These are phyloP conservation scores for Ophioninae sp. DNA, from an alignment of 2,888 invertebrate species.

Conservation along the genomic window DNA sequence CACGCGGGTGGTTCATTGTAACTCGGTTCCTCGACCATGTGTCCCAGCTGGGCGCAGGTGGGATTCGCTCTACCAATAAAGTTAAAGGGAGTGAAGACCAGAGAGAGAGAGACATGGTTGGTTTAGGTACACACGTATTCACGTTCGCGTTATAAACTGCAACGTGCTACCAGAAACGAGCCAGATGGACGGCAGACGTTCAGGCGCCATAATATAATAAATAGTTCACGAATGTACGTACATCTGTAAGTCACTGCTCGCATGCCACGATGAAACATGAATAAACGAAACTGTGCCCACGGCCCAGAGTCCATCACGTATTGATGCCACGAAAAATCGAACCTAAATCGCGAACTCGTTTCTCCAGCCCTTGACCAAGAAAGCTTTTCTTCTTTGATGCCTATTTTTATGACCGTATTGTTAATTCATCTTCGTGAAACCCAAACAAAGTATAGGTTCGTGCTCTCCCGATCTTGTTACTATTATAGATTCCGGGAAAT, in stretches of 20 bases:
- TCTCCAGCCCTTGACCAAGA: conserved; percentile 37
- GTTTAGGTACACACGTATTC: not conserved
- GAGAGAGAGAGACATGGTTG: not conserved
- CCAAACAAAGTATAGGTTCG: not conserved
- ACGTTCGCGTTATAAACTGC: conserved; percentile 37
- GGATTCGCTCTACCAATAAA: conserved; percentile 35
- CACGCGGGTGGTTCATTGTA: conserved; percentile 46
- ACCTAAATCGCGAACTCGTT: conserved; percentile 2
- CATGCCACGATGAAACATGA: too few relatives aligned
- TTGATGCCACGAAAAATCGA: not conserved
- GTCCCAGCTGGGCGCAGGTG: conserved; percentile 46
- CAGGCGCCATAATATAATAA: conserved; percentile 27
- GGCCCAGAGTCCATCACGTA: not conserved
- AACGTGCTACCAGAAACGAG: conserved; percentile 24
- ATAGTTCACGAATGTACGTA: conserved; percentile 22
- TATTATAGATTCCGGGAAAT: too few relatives aligned
- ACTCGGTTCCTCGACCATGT: conserved; percentile 18
- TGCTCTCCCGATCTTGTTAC: too few relatives aligned
- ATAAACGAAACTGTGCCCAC: not conserved
- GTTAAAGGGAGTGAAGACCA: not conserved
- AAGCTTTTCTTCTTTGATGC: not conserved
- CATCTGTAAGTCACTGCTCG: conserved; percentile 23
- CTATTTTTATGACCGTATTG: not conserved
- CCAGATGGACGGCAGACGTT: conserved; percentile 57
- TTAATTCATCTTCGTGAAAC: not conserved